Conservation (phyloP, 2,888 invertebrate species). For the Hipparchia sbordonii region DNA sequence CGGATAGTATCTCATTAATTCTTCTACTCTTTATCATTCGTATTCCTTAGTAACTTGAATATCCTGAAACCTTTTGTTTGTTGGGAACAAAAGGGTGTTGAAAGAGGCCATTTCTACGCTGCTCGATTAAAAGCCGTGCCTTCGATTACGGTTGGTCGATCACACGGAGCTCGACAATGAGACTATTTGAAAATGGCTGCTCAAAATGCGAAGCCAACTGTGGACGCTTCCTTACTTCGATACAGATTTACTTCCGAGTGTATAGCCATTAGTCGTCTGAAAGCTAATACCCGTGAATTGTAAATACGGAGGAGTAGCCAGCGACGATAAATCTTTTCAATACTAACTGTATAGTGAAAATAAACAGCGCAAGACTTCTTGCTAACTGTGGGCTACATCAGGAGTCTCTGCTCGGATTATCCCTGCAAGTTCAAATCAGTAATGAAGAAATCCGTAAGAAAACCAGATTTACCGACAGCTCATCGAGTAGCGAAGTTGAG, state of each 20-base stretch:
- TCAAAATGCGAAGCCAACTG: slow-evolving; percentile 31
- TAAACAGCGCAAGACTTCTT: neutral
- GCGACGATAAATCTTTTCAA: neutral
- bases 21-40: slow-evolving; percentile 29
- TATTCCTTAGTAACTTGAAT: slow-evolving; percentile 35
- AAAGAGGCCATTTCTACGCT: slow-evolving; percentile 35
- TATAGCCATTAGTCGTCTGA: slow-evolving; percentile 7
- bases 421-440: too few relatives aligned
- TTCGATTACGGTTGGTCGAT: slow-evolving; percentile 40
- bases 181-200: slow-evolving; percentile 33
- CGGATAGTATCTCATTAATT: slow-evolving; percentile 29
- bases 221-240: slow-evolving; percentile 29
- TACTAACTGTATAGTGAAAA: neutral
- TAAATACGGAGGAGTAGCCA: slow-evolving; percentile 5
- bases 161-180: slow-evolving; percentile 35
- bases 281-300: slow-evolving; percentile 24
- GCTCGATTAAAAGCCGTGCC: slow-evolving; percentile 40
- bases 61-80: slow-evolving; percentile 39
- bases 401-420: too few relatives aligned
- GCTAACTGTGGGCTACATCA: neutral
- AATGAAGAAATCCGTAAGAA: too few relatives aligned
- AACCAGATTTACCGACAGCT: too few relatives aligned
- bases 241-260: slow-evolving; percentile 31
- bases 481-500: too few relatives aligned
- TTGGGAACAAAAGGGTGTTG: slow-evolving; percentile 37